Evolutionary conservation across 2,888 invertebrate genomes (phyloP), one percentile per base, ranked within the genome.

Genomic region (Orchesellides sinensis): DNA sequence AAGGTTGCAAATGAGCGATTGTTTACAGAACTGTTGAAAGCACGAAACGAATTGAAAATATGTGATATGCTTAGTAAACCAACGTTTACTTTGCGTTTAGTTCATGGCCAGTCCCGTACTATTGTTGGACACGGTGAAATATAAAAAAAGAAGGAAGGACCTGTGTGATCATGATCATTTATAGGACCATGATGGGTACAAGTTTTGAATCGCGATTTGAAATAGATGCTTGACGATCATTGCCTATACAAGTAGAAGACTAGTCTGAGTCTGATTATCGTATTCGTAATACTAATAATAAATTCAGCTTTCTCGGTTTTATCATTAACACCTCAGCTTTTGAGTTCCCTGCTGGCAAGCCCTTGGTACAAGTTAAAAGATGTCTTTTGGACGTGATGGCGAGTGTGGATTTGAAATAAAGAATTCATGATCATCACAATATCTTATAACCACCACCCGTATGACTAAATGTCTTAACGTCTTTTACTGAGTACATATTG

Each of bases 1-100:
- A 68, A 19, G 45, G 27, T 68, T 68, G 68, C 68, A 68, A 68
- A 68, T 68, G 68, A 68, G 68, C 68, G 52, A 68, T 68, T 68
- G 68, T 68, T 68, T 27, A 68, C 68, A 68, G 12, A 1, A 59
- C 35, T 49, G 29, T 52, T 49, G 68, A 68, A 70, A 56, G 70
- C 56, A 54, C 2, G 52, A 70, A 70, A 68, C 19, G 49, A 19
- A 12, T 6, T 47, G 25, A 21, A 23, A 25, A 23, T 32, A 35
- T 19, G 40, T n/a, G 19, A n/a, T n/a, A n/a, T n/a, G n/a, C n/a
- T n/a, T n/a, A n/a, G n/a, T n/a, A n/a, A n/a, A n/a, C n/a, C n/a
- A n/a, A n/a, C n/a, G n/a, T n/a, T n/a, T n/a, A n/a, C n/a, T n/a
- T n/a, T n/a, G n/a, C n/a, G n/a, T 32, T 8, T 40, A 40, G 14